phyloP scores from a whole-genome alignment of 2,888 invertebrate genomes.

The Ferdinandea cuprea region DNA sequence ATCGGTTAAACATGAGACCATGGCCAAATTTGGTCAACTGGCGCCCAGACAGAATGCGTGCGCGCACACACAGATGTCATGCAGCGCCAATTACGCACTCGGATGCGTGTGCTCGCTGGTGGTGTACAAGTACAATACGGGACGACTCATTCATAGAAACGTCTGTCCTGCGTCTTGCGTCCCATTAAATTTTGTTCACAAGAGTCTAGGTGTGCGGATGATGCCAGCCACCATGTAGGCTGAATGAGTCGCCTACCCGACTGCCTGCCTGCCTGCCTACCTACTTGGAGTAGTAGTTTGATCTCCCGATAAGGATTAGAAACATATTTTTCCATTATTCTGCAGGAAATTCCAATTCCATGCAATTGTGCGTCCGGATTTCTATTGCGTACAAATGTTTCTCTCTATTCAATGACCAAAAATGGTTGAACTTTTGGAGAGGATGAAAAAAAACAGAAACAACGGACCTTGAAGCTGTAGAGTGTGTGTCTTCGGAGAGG shows the following conservation, averaged over 20 bases:
- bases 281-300: constrained; percentile 43
- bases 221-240: constrained; percentile 24
- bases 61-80: constrained; percentile 57
- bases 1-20: constrained; percentile 55
- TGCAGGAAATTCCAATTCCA: constrained; percentile 60
- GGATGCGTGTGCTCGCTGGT: constrained; percentile 21
- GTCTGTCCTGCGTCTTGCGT: constrained; percentile 47
- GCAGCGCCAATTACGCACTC: constrained; percentile 71
- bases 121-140: constrained; percentile 11
- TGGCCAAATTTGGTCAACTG: constrained; percentile 71
- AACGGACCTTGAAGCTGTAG: background rate
- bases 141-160: constrained; percentile 68
- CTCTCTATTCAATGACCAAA: constrained; percentile 44
- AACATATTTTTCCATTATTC: constrained; percentile 58
- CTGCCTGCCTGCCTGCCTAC: too few species aligned
- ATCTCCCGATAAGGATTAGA: constrained; percentile 63
- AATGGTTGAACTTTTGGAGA: constrained; percentile 16
- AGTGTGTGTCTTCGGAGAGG: background rate
- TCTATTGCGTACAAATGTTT: constrained; percentile 7
- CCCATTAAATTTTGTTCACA: constrained; percentile 40
- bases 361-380: constrained; percentile 49
- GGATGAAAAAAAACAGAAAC: too few species aligned
- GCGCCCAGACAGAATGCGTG: constrained; percentile 70
- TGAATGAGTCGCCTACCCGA: constrained; percentile 51
- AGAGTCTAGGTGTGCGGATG: constrained; percentile 12